A percentile compares a stretch with the other conserved stretches of the same genome.
Evolutionary conservation across 2,113 vertebrate genomes (phyloP).

Genomic region (Tachuris rubrigastra): DNA sequence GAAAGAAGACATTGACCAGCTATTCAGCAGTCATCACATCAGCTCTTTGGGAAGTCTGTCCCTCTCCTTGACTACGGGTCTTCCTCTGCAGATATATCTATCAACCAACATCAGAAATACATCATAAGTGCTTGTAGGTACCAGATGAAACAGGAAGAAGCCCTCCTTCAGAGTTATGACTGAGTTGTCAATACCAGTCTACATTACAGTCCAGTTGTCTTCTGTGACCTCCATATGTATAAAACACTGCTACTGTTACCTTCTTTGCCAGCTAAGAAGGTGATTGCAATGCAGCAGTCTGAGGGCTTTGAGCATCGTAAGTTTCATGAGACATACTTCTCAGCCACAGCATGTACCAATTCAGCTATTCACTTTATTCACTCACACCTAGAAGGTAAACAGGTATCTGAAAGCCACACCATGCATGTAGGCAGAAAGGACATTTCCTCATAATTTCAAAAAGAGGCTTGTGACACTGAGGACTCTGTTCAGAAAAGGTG

Average conservation of each 20-base stretch:
- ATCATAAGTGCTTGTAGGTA: not conserved
- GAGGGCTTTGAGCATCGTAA: not conserved
- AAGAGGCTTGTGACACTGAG: not conserved
- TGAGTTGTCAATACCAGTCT: not conserved
- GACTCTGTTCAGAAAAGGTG: not conserved
- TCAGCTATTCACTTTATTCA: not conserved
- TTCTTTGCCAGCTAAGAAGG: not conserved
- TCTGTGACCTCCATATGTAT: rapidly evolving
- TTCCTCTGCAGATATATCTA: not conserved
- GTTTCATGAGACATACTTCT: not conserved
- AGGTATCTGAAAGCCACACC: not conserved
- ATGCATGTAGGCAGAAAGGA: not conserved
- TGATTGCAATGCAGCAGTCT: not conserved
- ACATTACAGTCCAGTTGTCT: not conserved
- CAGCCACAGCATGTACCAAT: not conserved
- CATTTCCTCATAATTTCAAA: not conserved
- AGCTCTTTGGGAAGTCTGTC: not conserved
- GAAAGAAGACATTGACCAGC: not conserved
- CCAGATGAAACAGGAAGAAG: not conserved
- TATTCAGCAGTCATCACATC: not conserved
- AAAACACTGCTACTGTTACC: not conserved
- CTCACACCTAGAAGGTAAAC: not conserved
- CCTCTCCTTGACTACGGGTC: not conserved
- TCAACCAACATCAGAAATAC: not conserved
- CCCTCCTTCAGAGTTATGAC: not conserved